Evolutionary conservation across 2,888 invertebrate genomes (phyloP).

Genomic region (Troglohyphantes excavatus): DNA sequence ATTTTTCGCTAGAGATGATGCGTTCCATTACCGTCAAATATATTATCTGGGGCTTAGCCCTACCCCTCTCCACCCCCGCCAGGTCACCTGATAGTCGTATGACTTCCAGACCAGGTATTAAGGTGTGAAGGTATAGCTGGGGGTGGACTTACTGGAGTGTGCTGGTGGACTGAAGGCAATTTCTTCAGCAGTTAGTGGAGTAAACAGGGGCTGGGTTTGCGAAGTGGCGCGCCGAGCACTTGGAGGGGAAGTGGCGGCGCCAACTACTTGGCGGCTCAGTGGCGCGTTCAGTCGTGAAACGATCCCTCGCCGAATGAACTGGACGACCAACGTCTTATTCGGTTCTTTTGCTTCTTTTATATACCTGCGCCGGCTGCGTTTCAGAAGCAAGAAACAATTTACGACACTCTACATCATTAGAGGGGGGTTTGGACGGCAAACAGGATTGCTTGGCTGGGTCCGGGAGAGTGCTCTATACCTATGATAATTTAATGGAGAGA

Average conservation of each 20-base stretch:
- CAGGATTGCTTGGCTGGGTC: conserved; percentile 16
- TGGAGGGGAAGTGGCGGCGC: conserved; percentile 34
- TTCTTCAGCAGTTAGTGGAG: conserved; percentile 65
- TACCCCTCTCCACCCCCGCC: conserved; percentile 24
- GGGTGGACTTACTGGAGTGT: conserved; percentile 55
- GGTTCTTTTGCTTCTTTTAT: conserved; percentile 28
- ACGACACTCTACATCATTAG: conserved; percentile 58
- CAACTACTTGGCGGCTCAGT: conserved; percentile 53
- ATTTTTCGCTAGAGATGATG: conserved; percentile 63
- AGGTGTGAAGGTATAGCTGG: conserved; percentile 50
- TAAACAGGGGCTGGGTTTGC: conserved; percentile 45
- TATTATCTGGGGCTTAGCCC: conserved; percentile 50
- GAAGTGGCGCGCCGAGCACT: conserved; percentile 55
- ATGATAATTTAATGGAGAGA: conserved; percentile 40
- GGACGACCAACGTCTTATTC: conserved; percentile 47
- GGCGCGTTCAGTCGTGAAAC: conserved; percentile 71
- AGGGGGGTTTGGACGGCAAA: conserved; percentile 16
- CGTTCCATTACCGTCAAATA: conserved; percentile 63
- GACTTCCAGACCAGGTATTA: conserved; percentile 52
- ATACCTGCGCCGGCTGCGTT: conserved; percentile 61
- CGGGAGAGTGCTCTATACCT: neutral
- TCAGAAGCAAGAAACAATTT: conserved; percentile 64
- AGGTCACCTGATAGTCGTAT: conserved; percentile 17
- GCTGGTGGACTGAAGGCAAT: conserved; percentile 55
- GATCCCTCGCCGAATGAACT: conserved; percentile 55